These are phyloP conservation scores for Acrocephalus kingi DNA, from an alignment of 2,113 vertebrate genomes.

Conservation along the genomic window DNA sequence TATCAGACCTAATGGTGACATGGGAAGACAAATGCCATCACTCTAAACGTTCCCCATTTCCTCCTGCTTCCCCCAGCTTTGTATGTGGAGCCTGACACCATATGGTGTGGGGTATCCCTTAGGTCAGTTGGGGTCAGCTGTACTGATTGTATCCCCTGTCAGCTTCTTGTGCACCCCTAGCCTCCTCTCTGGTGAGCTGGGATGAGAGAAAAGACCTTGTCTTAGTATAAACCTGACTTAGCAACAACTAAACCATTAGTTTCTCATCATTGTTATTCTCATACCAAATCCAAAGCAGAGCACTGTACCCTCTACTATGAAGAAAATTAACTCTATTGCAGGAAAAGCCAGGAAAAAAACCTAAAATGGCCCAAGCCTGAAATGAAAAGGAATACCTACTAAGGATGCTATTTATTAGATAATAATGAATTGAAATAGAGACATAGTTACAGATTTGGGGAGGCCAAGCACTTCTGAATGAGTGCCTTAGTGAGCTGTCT, in stretches of 20 bases:
- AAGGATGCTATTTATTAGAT: not conserved
- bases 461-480: not conserved
- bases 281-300: not conserved
- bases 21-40: not conserved
- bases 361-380: not conserved
- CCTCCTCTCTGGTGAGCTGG: not conserved
- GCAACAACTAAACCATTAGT: not conserved
- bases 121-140: not conserved
- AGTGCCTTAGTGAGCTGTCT: not conserved
- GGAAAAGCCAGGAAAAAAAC: not conserved
- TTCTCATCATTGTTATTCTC: not conserved
- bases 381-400: not conserved
- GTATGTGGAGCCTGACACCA: too few species aligned
- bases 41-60: not conserved
- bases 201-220: not conserved
- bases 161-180: not conserved
- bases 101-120: not conserved
- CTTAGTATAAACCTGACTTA: not conserved
- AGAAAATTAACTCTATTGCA: not conserved
- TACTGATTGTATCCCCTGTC: too few species aligned
- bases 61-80: not conserved
- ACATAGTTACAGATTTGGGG: not conserved
- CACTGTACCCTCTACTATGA: not conserved
- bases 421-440: not conserved
- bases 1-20: fast-evolving